phyloP scores from a whole-genome alignment of 2,888 invertebrate genomes.

The Tanytarsus gracilentus region DNA sequence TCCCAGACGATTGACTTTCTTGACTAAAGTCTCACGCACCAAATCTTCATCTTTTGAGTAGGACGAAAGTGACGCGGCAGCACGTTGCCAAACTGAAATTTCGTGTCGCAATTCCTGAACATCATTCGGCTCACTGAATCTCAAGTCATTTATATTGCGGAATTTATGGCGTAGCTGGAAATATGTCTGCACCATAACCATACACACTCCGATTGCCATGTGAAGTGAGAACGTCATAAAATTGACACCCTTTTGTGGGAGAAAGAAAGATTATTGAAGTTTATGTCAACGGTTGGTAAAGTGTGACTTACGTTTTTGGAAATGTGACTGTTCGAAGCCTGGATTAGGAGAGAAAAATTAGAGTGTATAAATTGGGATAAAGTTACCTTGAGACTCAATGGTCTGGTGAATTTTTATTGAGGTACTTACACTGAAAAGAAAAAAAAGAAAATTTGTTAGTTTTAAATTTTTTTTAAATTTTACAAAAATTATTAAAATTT shows the following conservation, averaged over 20 bases:
- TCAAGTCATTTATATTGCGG: constrained; percentile 58
- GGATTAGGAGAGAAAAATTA: constrained; percentile 31
- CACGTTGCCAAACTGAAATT: constrained; percentile 75
- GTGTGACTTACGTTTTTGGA: constrained; percentile 39
- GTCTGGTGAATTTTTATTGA: background rate
- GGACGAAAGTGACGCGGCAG: constrained; percentile 67
- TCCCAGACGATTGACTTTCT: constrained; percentile 62
- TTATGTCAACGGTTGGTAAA: background rate
- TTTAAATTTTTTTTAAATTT: no score
- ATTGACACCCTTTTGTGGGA: constrained; percentile 58
- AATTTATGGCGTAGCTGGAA: constrained; percentile 64
- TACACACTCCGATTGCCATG: constrained; percentile 66
- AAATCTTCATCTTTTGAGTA: constrained; percentile 79
- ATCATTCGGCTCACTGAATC: constrained; percentile 65
- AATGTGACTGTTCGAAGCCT: constrained; percentile 43
- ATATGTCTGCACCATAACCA: constrained; percentile 62
- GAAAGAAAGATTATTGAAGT: constrained; percentile 32
- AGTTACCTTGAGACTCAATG: background rate
- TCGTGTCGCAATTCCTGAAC: constrained; percentile 66
- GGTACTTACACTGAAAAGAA: constrained; percentile 3
- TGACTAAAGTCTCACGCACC: constrained; percentile 66
- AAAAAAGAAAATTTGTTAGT: no score
- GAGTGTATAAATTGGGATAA: background rate
- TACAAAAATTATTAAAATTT: no score
- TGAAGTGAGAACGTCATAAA: constrained; percentile 74